These are phyloP conservation scores for Thelaira solivaga DNA, from an alignment of 2,888 invertebrate genomes.

Conservation along the genomic window DNA sequence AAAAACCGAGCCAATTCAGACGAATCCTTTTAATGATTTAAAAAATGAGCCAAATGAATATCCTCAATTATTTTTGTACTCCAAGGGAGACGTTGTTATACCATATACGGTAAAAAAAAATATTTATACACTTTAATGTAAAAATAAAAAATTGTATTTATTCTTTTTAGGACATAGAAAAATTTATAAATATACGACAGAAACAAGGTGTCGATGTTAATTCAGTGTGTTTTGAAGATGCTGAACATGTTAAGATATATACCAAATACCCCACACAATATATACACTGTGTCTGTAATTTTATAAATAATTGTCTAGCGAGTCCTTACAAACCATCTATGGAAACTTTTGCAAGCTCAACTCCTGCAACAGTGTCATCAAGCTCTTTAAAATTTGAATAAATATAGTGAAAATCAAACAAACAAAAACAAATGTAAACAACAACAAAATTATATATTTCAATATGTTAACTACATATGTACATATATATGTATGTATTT, in stretches of 20 bases:
- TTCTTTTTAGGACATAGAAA: slow-evolving; percentile 80
- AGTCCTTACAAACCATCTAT: slow-evolving; percentile 62
- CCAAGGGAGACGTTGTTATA: slow-evolving; percentile 83
- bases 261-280: slow-evolving; percentile 81
- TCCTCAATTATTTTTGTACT: slow-evolving; percentile 86
- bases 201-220: slow-evolving; percentile 81
- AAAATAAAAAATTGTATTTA: not conserved
- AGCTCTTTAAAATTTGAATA: slow-evolving; percentile 59
- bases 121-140: not conserved
- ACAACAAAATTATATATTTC: not conserved
- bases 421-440: slow-evolving; percentile 15
- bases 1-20: slow-evolving; percentile 77
- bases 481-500: slow-evolving; percentile 12
- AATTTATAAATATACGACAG: slow-evolving; percentile 80
- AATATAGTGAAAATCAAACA: slow-evolving; percentile 25
- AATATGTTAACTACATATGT: not conserved
- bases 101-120: slow-evolving; percentile 78
- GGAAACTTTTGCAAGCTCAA: slow-evolving; percentile 41
- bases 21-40: slow-evolving; percentile 80
- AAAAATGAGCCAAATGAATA: slow-evolving; percentile 80
- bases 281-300: slow-evolving; percentile 80
- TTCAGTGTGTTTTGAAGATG: slow-evolving; percentile 82
- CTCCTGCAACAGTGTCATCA: slow-evolving; percentile 48
- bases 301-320: slow-evolving; percentile 80
- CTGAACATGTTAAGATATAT: slow-evolving; percentile 86